Conservation (phyloP, 2,797 vertebrate species). For the Tolypeutes matacus region DNA sequence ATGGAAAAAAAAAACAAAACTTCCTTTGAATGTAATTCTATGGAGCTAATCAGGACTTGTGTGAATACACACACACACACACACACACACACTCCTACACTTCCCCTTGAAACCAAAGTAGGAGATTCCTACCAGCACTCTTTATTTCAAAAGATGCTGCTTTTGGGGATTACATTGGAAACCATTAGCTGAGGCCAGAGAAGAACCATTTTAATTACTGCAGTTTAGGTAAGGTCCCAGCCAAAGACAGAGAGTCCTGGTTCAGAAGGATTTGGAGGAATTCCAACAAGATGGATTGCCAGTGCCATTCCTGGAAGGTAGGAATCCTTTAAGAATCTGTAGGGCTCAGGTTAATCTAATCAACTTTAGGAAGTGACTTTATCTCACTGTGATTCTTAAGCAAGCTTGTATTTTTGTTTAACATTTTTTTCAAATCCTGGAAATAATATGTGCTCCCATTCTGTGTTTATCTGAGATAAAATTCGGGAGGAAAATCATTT, state of each 20-base stretch:
- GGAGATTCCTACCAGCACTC: not conserved
- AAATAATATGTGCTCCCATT: conserved; percentile 12
- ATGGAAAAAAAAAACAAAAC: not conserved
- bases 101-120: not conserved
- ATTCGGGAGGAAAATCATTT: conserved; percentile 56
- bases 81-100: not conserved
- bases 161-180: not conserved
- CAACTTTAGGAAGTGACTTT: conserved; percentile 40
- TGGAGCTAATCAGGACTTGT: not conserved
- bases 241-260: not conserved
- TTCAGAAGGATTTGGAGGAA: not conserved
- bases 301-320: not conserved
- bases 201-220: not conserved
- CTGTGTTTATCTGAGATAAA: conserved; percentile 67
- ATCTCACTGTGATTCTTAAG: conserved; percentile 32
- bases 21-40: conserved; percentile 39
- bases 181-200: not conserved
- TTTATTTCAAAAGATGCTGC: not conserved
- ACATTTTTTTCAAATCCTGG: not conserved
- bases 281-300: not conserved
- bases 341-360: conserved; percentile 51
- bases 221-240: not conserved
- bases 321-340: not conserved
- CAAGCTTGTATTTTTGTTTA: conserved; percentile 54
- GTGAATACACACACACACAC: not conserved